Base-by-base conservation (phyloP, 2,797 vertebrate species). In the Phoeniculus purpureus region DNA sequence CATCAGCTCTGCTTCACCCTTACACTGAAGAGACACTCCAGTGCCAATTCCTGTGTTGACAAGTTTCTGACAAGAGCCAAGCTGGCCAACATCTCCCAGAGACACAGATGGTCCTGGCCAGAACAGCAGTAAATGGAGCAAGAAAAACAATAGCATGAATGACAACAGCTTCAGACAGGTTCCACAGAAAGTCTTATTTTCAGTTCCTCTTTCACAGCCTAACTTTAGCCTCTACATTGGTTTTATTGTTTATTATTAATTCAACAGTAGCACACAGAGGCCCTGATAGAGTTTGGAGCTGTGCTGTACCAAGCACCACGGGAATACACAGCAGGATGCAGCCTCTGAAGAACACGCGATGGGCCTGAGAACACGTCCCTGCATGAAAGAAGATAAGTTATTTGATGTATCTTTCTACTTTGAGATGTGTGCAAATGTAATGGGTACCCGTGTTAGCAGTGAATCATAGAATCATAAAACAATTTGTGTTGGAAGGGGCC, bases 181-280 rank as follows among this genome's bases (percentile, higher is more conserved):
- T 50, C 32, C 72, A 61, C 21, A 23, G 45, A 47, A 58, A 62
- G 40, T n/a, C 61, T 75, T 66, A 34, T 60, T 74, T 61, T 56
- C 32, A 23, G 14, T 68, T 70, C 34, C 48, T 47, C 45, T 73
- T 67, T 68, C n/a, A 12, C 3, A 4, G 58, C 14, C 2, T 37
- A 81, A 62, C 26, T 29, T 55, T 7, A 58, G 37, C 52, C 12
- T 29, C 26, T 23, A 20, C n/a, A 18, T 64, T 45, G 50, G n/a
- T 14, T 61, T 81, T 82, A 82, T 72, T 88, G 76, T 88, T 67
- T 71, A 34, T 85, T 81, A 88, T 54, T 48, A 82, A 40, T 54
- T 75, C 64, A 60, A 5, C 51, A 55, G 74, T 7, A n/a, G 51
- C 32, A 55, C 59, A 71, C 45, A 82, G 68, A 81, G 43, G 67